Conservation (phyloP, 2,888 invertebrate genomes). For the Morpho helenor region DNA sequence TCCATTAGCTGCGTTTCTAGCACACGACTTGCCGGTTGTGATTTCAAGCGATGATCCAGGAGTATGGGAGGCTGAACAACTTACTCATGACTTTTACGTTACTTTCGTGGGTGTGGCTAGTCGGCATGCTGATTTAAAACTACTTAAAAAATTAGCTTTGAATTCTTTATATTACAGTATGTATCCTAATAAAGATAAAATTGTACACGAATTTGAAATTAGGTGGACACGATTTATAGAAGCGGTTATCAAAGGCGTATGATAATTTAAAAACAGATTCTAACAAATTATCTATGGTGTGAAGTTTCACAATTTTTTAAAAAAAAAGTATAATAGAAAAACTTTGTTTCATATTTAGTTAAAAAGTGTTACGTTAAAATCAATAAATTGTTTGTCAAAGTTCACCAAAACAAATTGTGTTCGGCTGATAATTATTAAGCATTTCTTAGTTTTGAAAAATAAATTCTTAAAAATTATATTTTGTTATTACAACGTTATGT, state of each 20-base stretch:
- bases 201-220: conserved; percentile 57
- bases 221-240: conserved; percentile 64
- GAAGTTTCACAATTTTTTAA: too few species aligned
- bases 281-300: too few species aligned
- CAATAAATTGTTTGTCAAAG: too few species aligned
- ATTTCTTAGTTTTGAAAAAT: too few species aligned
- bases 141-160: conserved; percentile 85
- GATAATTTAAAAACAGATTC: neutral
- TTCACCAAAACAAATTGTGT: too few species aligned
- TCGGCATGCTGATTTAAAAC: conserved; percentile 81
- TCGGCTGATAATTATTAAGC: neutral
- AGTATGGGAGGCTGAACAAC: conserved; percentile 84
- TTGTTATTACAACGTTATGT: too few species aligned
- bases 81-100: conserved; percentile 87
- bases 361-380: too few species aligned
- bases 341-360: too few species aligned
- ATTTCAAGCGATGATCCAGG: conserved; percentile 89
- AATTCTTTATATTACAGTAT: conserved; percentile 87
- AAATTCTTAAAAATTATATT: too few species aligned
- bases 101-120: conserved; percentile 88
- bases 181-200: conserved; percentile 59
- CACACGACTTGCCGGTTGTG: conserved; percentile 84
- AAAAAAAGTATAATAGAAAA: too few species aligned
- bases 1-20: conserved; percentile 82
- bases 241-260: conserved; percentile 33